A percentile compares a stretch with the other conserved stretches of the same genome.
These are phyloP conservation scores for Psittacula cyanocephala DNA, from an alignment of 2,113 vertebrate genomes.

Conservation along the genomic window DNA sequence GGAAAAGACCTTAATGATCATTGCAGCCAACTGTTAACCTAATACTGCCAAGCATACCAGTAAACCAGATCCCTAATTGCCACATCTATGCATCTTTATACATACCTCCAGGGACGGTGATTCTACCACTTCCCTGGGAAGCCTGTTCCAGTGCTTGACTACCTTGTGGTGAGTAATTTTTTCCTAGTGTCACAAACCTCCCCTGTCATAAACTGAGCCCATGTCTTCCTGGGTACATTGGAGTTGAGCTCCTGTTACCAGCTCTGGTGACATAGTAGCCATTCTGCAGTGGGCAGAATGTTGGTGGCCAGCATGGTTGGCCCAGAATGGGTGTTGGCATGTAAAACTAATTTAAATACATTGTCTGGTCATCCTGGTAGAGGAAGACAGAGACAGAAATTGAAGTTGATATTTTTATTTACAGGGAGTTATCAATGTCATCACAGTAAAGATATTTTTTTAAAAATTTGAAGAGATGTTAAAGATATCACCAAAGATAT, in stretches of 20 bases:
- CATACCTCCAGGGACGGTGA: background rate
- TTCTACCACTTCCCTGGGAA: background rate
- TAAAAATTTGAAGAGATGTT: background rate
- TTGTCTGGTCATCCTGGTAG: slow-evolving; percentile 42
- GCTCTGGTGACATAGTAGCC: background rate
- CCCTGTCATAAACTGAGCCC: background rate
- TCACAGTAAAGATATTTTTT: background rate
- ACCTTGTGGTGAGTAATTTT: background rate
- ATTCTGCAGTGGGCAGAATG: background rate
- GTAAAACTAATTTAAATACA: slow-evolving; percentile 80
- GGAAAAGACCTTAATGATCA: background rate
- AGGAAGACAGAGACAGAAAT: background rate
- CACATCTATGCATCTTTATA: accelerated
- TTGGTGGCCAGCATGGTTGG: background rate
- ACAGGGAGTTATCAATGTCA: background rate
- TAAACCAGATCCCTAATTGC: background rate
- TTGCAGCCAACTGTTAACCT: background rate
- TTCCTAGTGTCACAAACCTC: background rate
- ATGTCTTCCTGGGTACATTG: background rate
- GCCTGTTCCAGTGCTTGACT: background rate
- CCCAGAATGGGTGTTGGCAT: slow-evolving; percentile 50
- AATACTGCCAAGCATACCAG: background rate
- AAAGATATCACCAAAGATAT: background rate
- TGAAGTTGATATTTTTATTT: background rate
- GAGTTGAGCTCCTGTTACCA: background rate